Base-by-base conservation (phyloP, 2,888 invertebrate genomes). In the Troides oblongomaculatus region DNA sequence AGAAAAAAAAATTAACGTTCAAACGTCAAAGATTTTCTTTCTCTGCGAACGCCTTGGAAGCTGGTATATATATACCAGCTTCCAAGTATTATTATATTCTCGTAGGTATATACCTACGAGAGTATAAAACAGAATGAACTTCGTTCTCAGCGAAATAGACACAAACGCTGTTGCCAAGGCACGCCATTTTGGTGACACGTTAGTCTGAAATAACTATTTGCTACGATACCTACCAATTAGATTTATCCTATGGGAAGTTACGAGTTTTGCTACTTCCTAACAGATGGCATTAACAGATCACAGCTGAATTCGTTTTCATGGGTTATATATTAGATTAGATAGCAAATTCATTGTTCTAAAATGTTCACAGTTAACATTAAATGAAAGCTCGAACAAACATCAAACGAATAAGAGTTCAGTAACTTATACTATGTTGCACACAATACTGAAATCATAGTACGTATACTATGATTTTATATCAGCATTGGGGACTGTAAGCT, bases 151-250 rank as follows among this genome's bases (percentile, higher is more conserved):
- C 82, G 82, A 81, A 83, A 82, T 80, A 80, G 81, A 82, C 71
- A 77, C 78, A 75, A 72, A 74, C 74, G 74, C 78, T 81, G 89
- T 86, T 91, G 92, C 91, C 92, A 92, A 92, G 81, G 85, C 82
- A 77, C 72, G 72, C 76, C 72, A 78, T 76, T 79, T 79, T 77
- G 78, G 84, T 82, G 85, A 84, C 87, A 88, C 80, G 81, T 75
- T 78, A 79, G 80, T 83, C 84, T 79, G 84, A 89, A 91, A 90
- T 91, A 89, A 79, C 81, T 80, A 75, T 74, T 72, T 64, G 75
- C 62, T 18, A 30, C 62, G 66, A 18, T 77, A 75, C 75, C 74
- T 76, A 75, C 73, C 76, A 76, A 76, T 78, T 79, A 74, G 70
- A 76, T 81, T 78, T 77, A 75, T 77, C 74, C 77, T 77, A 76